Evolutionary conservation across 35 echinoderm and acorn worm species (phyloP).

Genomic region (Anneissia japonica): DNA sequence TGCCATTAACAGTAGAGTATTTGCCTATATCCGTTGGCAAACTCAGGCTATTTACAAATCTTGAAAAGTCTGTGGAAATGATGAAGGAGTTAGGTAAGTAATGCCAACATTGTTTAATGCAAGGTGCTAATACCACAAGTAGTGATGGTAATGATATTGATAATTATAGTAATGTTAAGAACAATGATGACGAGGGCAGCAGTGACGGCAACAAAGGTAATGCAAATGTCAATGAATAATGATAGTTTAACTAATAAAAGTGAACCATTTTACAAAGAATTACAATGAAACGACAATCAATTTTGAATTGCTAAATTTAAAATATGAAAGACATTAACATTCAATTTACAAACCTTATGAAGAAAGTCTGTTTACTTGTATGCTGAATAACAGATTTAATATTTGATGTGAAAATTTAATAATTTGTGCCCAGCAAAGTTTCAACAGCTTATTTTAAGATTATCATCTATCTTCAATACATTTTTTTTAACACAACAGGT

Average conservation of each 20-base stretch:
- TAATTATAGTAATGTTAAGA: not conserved
- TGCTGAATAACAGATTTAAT: not conserved
- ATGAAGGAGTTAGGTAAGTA: constrained; percentile 70
- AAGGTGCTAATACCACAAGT: not conserved
- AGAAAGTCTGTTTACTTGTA: not conserved
- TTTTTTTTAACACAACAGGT: no score
- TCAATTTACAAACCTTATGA: not conserved
- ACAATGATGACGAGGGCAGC: not conserved
- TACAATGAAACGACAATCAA: not conserved
- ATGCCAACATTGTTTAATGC: not conserved
- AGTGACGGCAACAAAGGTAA: not conserved
- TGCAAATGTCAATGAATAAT: not conserved
- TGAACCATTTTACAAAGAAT: not conserved
- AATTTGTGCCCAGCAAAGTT: no score
- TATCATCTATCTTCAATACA: no score
- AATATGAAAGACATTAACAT: not conserved
- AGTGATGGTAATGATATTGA: not conserved
- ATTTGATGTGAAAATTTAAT: no score
- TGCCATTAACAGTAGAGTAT: constrained; percentile 55
- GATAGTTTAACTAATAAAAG: not conserved
- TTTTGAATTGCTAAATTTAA: not conserved
- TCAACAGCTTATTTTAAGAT: no score
- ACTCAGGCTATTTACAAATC: constrained; percentile 53
- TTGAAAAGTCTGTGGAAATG: constrained; percentile 57
- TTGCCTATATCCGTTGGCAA: constrained; percentile 79